Evolutionary conservation across 2,888 invertebrate genomes (phyloP).

Genomic region (Drosophila mulleri): DNA sequence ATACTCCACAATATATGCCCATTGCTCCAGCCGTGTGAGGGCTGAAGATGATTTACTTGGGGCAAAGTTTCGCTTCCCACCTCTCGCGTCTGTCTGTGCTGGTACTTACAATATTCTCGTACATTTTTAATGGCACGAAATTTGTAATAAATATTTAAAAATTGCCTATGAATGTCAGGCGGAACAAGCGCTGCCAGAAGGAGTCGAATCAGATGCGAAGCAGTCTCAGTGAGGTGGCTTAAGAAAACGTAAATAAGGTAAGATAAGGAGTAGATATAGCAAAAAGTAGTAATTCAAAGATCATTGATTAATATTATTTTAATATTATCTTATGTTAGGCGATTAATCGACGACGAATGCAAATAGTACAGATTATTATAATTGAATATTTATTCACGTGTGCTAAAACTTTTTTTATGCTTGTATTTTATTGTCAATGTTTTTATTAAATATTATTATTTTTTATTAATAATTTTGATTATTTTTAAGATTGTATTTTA

Average conservation of each 20-base stretch:
- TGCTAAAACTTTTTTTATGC: no score
- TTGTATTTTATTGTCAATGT: no score
- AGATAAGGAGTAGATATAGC: background rate
- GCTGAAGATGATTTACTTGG: conserved; percentile 66
- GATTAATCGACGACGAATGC: no score
- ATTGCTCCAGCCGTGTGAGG: conserved; percentile 33
- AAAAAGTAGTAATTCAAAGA: no score
- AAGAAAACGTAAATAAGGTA: background rate
- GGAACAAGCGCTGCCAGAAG: conserved; percentile 31
- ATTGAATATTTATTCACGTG: no score
- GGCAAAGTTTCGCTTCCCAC: conserved; percentile 39
- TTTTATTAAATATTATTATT: no score
- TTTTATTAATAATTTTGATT: no score
- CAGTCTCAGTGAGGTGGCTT: conserved; percentile 23
- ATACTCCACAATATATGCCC: conserved; percentile 29
- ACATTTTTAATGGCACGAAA: conserved; percentile 75
- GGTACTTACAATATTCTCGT: conserved; percentile 36
- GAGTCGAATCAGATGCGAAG: background rate
- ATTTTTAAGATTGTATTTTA: no score
- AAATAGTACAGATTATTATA: no score
- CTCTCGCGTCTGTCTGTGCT: background rate
- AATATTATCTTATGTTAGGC: no score
- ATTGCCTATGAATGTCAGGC: conserved; percentile 67
- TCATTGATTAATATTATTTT: no score
- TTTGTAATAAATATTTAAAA: conserved; percentile 71